Base-by-base conservation (phyloP, 2,797 vertebrate species). In the Scarus forsteni region DNA sequence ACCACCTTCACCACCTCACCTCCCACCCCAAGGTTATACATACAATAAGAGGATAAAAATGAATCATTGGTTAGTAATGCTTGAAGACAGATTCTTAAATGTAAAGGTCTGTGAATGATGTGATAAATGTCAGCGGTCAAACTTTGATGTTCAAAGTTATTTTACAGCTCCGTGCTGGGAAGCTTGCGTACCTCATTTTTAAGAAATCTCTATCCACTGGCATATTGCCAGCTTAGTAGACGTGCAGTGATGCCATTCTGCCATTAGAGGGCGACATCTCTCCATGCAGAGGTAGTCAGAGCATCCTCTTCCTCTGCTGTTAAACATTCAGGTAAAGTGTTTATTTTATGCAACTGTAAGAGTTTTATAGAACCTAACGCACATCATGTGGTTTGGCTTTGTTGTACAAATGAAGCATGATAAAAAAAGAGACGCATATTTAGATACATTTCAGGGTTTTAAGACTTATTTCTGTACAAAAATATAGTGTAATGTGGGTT, bases 21-120 rank as follows among this genome's bases (percentile, higher is more conserved):
- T 75, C 92, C 90, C 76, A 93, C 91, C 73, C 90, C 92, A 89
- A 93, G 92, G 92, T 93, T 92, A 91, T 93, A 88, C 78, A 92
- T 93, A 87, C 89, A 91, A 74, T 93, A 93, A 27, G 77, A 84
- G 85, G 75, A 81, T 88, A 51, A 36, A 80, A 69, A 57, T 46
- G 53, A 60, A 66, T n/a, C n/a, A 59, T 75, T 84, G 79, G 67
- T 83, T 85, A 80, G 75, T 84, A 79, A 79, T 79, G 55, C 53
- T 60, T 83, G 60, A 67, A 75, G 76, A 70, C 19, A 59, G 55
- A 62, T 62, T 59, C 68, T 46, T 55, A 66, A 62, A 65, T 66
- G 19, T 27, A 66, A 55, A 67, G 43, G 51, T 57, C 10, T 62
- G 67, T 57, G 51, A 42, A 45, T 49, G 19, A 51, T 53, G 34